Percentiles rank a stretch among this genome's conserved stretches.
These are phyloP conservation scores for Drepana arcuata DNA, from an alignment of 1,140 invertebrate genomes.

Conservation along the genomic window DNA sequence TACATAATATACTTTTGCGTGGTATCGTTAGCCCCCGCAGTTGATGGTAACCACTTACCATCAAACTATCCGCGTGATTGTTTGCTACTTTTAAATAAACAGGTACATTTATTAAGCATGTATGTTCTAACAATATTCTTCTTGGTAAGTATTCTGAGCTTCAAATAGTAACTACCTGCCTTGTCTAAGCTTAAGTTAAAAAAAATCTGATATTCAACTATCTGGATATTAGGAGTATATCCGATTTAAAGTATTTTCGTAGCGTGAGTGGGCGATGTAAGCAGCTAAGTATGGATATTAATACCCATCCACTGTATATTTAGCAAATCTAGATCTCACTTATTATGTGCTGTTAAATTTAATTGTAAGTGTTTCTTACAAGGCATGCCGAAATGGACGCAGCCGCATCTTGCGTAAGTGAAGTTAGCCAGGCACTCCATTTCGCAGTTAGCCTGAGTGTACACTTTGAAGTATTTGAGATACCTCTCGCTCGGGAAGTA, in stretches of 20 bases:
- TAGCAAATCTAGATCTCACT: background rate
- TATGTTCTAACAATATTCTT: too few species aligned
- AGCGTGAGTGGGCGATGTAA: background rate
- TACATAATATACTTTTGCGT: too few species aligned
- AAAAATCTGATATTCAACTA: background rate
- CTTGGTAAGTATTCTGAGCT: too few species aligned
- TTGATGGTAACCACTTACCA: too few species aligned
- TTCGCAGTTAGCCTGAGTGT: conserved; percentile 71
- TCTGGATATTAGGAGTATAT: background rate
- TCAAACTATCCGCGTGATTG: too few species aligned
- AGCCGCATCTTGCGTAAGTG: conserved; percentile 48
- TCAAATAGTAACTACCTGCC: background rate
- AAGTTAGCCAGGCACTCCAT: conserved; percentile 12
- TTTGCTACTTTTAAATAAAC: too few species aligned
- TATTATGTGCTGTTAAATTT: background rate
- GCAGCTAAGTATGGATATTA: conserved; percentile 25
- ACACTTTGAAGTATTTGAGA: conserved; percentile 73
- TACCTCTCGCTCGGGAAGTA: conserved; percentile 68
- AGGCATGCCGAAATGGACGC: conserved; percentile 18
- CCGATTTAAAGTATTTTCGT: background rate
- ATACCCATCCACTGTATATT: conserved; percentile 29
- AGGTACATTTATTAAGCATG: too few species aligned
- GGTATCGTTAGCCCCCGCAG: too few species aligned
- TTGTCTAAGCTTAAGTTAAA: background rate
- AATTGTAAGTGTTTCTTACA: conserved; percentile 5